These are phyloP conservation scores for Aythya baeri DNA, from an alignment of 2,113 vertebrate genomes.

Conservation along the genomic window DNA sequence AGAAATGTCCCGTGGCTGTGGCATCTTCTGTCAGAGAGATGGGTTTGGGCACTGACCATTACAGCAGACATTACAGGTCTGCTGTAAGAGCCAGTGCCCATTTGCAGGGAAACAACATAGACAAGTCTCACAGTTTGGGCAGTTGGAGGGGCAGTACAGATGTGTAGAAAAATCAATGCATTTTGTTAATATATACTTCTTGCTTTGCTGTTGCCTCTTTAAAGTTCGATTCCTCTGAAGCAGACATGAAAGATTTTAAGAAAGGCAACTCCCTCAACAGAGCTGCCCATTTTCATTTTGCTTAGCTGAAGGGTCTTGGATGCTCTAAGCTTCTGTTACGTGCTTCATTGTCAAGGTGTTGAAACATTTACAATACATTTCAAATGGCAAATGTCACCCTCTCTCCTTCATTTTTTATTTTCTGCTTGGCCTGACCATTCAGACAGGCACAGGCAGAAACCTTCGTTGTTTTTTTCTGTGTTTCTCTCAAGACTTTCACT, in stretches of 20 bases:
- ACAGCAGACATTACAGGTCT: background rate
- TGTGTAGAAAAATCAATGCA: background rate
- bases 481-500: conserved; percentile 14
- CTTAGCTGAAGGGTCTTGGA: conserved; percentile 47
- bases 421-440: conserved; percentile 10
- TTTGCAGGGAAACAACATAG: background rate
- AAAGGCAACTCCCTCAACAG: conserved; percentile 22
- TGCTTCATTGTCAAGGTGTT: conserved; percentile 43
- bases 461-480: background rate
- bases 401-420: background rate
- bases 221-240: background rate
- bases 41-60: background rate
- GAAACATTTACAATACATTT: conserved; percentile 29
- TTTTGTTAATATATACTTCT: conserved; percentile 14
- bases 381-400: conserved; percentile 14
- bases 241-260: background rate
- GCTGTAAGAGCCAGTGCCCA: background rate
- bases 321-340: background rate
- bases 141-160: background rate
- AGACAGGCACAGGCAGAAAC: background rate
- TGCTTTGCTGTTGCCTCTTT: background rate
- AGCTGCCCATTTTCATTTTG: conserved; percentile 28
- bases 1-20: background rate
- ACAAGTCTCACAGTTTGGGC: background rate
- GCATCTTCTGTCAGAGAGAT: background rate